phyloP scores from a whole-genome alignment of 2,888 invertebrate species.

The Pecten maximus region DNA sequence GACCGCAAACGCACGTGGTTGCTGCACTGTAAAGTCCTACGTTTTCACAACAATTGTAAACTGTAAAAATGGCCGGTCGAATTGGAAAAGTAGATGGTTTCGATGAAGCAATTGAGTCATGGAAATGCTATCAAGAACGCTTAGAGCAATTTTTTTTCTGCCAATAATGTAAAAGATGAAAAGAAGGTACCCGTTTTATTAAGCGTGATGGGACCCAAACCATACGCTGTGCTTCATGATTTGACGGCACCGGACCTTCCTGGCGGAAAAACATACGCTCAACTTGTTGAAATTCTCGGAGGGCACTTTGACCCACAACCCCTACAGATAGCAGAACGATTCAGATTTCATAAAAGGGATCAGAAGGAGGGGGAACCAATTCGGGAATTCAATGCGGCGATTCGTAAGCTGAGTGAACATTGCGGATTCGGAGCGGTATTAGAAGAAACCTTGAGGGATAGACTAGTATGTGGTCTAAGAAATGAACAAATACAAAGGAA shows the following conservation, averaged over 20 bases:
- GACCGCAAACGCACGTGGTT: too few species aligned
- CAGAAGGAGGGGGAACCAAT: conserved; percentile 11
- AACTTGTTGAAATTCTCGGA: not conserved
- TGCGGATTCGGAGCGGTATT: conserved; percentile 37
- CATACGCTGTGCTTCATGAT: conserved; percentile 38
- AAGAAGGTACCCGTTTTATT: conserved; percentile 42
- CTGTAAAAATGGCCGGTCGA: conserved; percentile 43
- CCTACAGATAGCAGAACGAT: conserved; percentile 19
- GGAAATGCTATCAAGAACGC: conserved; percentile 26
- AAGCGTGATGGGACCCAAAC: conserved; percentile 35
- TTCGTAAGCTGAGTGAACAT: conserved; percentile 37
- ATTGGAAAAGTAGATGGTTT: conserved; percentile 34
- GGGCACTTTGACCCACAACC: conserved; percentile 39
- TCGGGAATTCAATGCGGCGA: not conserved
- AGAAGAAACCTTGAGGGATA: conserved; percentile 45
- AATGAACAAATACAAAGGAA: conserved; percentile 44
- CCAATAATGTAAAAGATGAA: not conserved
- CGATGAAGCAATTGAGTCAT: conserved; percentile 36
- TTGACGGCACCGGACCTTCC: conserved; percentile 38
- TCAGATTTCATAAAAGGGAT: conserved; percentile 44
- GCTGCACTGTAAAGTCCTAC: too few species aligned
- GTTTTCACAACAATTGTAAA: too few species aligned
- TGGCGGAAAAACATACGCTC: conserved; percentile 36
- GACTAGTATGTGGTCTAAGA: conserved; percentile 46
- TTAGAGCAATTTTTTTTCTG: conserved; percentile 38